These are phyloP conservation scores for Salvelinus sp. DNA, from an alignment of 2,113 vertebrate species.

Conservation along the genomic window DNA sequence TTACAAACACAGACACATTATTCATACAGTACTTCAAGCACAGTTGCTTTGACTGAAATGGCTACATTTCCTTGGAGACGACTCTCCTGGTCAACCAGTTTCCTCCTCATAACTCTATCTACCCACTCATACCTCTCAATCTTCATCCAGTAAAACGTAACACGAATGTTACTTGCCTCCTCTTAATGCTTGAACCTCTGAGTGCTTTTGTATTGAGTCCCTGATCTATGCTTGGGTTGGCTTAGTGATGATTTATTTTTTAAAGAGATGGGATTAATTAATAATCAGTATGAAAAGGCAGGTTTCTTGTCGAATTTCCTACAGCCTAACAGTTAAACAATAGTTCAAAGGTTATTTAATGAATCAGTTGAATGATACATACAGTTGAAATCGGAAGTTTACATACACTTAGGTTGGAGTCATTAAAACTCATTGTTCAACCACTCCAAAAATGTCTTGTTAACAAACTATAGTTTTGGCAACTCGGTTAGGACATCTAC, in stretches of 20 bases:
- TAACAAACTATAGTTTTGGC: too few species aligned
- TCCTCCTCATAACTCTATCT: background rate
- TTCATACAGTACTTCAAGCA: background rate
- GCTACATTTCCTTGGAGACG: constrained; percentile 10
- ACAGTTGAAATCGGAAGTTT: too few species aligned
- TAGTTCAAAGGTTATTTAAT: constrained; percentile 1
- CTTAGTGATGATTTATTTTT: constrained; percentile 5
- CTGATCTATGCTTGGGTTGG: background rate
- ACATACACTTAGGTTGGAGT: too few species aligned
- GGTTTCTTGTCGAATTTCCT: background rate
- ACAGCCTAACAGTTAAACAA: background rate
- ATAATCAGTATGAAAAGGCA: background rate
- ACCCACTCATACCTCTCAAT: background rate
- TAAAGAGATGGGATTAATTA: constrained; percentile 5
- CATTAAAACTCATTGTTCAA: too few species aligned
- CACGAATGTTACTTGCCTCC: background rate
- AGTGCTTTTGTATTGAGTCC: background rate
- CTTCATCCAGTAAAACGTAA: background rate
- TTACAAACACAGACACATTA: constrained; percentile 11
- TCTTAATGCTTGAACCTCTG: background rate
- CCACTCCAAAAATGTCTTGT: too few species aligned
- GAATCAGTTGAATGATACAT: background rate
- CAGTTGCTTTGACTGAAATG: background rate
- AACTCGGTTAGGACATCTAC: too few species aligned
- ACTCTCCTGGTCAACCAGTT: background rate